Base-by-base conservation (phyloP, 2,888 invertebrate species). In the Aporophyla lueneburgensis region DNA sequence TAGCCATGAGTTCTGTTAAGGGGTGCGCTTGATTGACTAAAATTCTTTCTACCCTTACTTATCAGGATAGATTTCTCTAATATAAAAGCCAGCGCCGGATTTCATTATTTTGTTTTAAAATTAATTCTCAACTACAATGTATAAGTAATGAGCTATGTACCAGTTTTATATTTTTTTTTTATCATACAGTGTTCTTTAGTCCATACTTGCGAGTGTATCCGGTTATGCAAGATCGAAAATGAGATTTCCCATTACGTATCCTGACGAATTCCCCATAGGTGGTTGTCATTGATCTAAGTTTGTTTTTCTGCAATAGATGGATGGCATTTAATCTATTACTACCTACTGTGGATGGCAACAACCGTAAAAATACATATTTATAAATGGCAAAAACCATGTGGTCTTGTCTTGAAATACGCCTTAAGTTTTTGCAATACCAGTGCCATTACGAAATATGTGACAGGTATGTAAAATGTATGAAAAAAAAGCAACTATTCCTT, bases 401-500 rank as follows among this genome's bases (percentile, higher is more conserved):
- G 56, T 59, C 82, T 58, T 71, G 69, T 71, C 71, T 76, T 68
- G 58, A 71, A 67, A 61, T 84, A 71, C 61, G 59, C 59, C 53
- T 51, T 56, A 14, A 5, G 51, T 81, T 85, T 80, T 83, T 76
- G n/a, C 62, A 16, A 43, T n/a, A 46, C 24, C 21, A 16, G 49
- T 14, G 51, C 62, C 63, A 81, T 77, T 71, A 76, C 82, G n/a
- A 86, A 86, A 83, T 82, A 86, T 83, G 86, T 59, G 71, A 62
- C 49, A 16, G 74, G 71, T 86, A 77, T 71, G 77, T 69, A 83
- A 78, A 86, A 62, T 59, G 33, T 33, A 43, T 27, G 10, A 6
- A 24, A 78, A 81, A 84, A 83, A 82, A 53, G 9, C n/a, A 27
- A 71, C 54, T 69, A 73, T 82, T 63, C 62, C 56, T 54, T 65